A percentile compares a stretch with the other conserved stretches of the same genome.
Conservation (phyloP, 2,113 vertebrate species). For the Bostrychus sinensis region DNA sequence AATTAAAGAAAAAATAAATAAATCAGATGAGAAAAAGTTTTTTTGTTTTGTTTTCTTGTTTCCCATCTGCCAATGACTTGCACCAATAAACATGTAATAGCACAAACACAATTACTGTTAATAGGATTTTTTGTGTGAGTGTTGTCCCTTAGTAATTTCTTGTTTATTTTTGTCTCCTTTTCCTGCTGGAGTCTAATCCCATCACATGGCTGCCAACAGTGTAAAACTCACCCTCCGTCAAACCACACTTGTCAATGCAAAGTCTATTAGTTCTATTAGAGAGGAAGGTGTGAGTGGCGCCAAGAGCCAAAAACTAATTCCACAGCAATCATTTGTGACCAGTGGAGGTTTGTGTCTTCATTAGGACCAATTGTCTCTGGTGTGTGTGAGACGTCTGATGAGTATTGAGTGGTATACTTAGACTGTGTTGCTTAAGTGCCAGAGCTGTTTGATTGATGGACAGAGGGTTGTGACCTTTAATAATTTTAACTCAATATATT, state of each 20-base stretch:
- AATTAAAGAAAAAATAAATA: too few species aligned
- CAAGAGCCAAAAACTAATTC: constrained; percentile 5
- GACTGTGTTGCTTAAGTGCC: not conserved
- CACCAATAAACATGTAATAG: too few species aligned
- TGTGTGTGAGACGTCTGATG: not conserved
- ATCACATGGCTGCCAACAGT: not conserved
- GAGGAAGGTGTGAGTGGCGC: not conserved
- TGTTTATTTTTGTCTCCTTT: not conserved
- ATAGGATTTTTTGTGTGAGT: not conserved
- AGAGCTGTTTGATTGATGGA: not conserved
- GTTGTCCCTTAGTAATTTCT: not conserved
- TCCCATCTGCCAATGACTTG: too few species aligned
- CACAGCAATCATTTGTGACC: not conserved
- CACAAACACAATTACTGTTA: too few species aligned
- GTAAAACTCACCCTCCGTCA: not conserved
- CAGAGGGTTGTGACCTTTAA: not conserved
- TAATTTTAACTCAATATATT: not conserved
- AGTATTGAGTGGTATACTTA: not conserved
- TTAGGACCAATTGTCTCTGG: not conserved
- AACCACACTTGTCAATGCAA: not conserved
- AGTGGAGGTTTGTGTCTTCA: constrained; percentile 8
- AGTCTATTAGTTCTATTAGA: constrained; percentile 2
- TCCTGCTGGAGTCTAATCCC: not conserved
- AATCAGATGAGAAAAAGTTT: too few species aligned
- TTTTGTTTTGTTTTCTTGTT: too few species aligned